A percentile compares a stretch with the other conserved stretches of the same genome.
Conservation (phyloP, 2,113 vertebrate species). For the Rousettus leschenaultii region DNA sequence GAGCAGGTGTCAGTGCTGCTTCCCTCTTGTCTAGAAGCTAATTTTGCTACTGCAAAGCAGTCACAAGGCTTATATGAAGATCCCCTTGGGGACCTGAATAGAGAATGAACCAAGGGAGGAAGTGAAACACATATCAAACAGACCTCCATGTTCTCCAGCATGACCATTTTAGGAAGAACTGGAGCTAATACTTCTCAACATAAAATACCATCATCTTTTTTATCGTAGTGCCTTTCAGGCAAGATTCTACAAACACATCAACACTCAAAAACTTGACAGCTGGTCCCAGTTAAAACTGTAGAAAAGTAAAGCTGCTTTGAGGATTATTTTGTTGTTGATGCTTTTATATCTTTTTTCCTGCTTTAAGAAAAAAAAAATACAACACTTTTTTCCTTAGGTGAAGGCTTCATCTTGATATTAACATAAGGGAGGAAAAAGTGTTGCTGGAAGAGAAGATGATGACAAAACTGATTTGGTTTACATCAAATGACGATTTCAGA, state of each 20-base stretch:
- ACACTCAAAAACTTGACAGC: constrained; percentile 2
- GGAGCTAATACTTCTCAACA: background rate
- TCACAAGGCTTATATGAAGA: background rate
- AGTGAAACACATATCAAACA: background rate
- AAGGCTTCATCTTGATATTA: background rate
- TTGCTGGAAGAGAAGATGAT: background rate
- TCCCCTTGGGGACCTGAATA: background rate
- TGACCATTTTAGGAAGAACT: background rate
- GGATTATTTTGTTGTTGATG: constrained; percentile 24
- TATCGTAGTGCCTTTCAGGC: constrained; percentile 6
- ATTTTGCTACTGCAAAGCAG: background rate
- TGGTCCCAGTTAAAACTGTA: background rate
- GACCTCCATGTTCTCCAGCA: background rate
- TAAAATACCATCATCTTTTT: background rate
- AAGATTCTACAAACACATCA: constrained; percentile 28
- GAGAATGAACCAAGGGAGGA: background rate
- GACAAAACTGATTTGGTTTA: background rate
- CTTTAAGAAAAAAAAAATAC: background rate
- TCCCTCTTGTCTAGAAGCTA: background rate
- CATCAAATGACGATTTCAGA: background rate
- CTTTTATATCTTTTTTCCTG: background rate
- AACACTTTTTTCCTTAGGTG: background rate
- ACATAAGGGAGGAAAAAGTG: background rate
- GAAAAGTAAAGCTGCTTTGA: background rate
- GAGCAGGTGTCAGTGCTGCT: background rate